Evolutionary conservation across 2,888 invertebrate species (phyloP).

Genomic region (Drosophila engyochracea): DNA sequence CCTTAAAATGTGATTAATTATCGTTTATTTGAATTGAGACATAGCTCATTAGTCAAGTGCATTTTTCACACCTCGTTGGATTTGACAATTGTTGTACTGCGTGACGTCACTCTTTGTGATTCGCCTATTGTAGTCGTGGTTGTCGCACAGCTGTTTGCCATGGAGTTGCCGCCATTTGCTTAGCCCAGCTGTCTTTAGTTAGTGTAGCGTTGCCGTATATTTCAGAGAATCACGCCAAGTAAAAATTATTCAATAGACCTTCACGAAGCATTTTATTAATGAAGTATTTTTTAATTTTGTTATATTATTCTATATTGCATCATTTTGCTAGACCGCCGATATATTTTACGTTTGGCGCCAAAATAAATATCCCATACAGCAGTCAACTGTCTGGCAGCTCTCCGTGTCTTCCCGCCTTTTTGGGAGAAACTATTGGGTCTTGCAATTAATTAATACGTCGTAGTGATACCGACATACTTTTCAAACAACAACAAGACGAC

Average conservation of each 20-base stretch:
- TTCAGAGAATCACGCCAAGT: not conserved
- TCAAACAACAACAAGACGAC: conserved; percentile 13
- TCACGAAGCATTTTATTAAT: conserved; percentile 2
- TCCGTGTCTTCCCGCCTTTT: conserved; percentile 52
- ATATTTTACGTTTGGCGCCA: conserved; percentile 45
- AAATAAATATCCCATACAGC: conserved; percentile 23
- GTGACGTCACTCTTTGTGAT: not conserved
- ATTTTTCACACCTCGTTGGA: not conserved
- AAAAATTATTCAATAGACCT: not conserved
- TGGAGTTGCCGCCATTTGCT: conserved; percentile 33
- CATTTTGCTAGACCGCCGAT: not conserved
- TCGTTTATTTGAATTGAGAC: not conserved
- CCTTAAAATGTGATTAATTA: not conserved
- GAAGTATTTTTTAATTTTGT: conserved; percentile 1
- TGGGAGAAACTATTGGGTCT: conserved; percentile 28
- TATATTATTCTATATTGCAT: not conserved
- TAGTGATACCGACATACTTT: conserved; percentile 22
- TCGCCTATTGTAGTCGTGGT: not conserved
- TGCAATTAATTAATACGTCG: conserved; percentile 46
- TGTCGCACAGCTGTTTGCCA: conserved; percentile 36
- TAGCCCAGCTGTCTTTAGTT: conserved; percentile 35
- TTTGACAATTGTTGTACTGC: not conserved
- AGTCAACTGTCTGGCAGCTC: conserved; percentile 31
- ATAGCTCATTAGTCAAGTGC: not conserved
- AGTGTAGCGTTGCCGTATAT: conserved; percentile 27